Evolutionary conservation across 2,797 vertebrate genomes (phyloP).

Genomic region (Tadarida brasiliensis): DNA sequence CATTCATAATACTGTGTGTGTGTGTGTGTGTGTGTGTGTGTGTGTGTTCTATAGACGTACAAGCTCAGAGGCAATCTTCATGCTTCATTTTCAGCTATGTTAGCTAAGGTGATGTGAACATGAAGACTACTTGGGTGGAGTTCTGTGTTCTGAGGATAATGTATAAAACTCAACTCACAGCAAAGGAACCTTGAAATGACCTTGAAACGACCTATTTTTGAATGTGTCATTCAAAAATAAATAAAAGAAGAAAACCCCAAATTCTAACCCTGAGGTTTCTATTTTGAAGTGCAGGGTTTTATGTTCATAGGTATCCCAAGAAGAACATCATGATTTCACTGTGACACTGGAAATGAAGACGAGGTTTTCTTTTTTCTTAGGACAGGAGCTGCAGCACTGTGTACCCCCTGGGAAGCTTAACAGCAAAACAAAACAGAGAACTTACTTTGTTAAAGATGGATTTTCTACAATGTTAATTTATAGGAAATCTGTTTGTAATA

Average conservation of each 20-base stretch:
- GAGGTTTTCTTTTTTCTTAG: not conserved
- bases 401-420: not conserved
- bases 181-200: not conserved
- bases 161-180: slow-evolving; percentile 24
- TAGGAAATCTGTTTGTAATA: not conserved
- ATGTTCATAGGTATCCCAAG: not conserved
- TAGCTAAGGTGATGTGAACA: slow-evolving; percentile 57
- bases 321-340: not conserved
- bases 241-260: not conserved
- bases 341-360: not conserved
- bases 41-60: slow-evolving; percentile 46
- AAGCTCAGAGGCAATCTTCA: slow-evolving; percentile 43
- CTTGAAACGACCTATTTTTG: no score
- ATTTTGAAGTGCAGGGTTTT: slow-evolving; percentile 8
- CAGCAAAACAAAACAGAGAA: not conserved
- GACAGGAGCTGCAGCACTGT: not conserved
- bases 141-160: slow-evolving; percentile 45
- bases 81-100: slow-evolving; percentile 62
- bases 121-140: not conserved
- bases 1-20: not conserved
- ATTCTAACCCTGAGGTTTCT: not conserved
- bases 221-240: not conserved
- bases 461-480: slow-evolving; percentile 33
- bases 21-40: not conserved
- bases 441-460: not conserved